phyloP scores from a whole-genome alignment of 1,140 invertebrate genomes.

The Caenorhabditis tropicalis region DNA sequence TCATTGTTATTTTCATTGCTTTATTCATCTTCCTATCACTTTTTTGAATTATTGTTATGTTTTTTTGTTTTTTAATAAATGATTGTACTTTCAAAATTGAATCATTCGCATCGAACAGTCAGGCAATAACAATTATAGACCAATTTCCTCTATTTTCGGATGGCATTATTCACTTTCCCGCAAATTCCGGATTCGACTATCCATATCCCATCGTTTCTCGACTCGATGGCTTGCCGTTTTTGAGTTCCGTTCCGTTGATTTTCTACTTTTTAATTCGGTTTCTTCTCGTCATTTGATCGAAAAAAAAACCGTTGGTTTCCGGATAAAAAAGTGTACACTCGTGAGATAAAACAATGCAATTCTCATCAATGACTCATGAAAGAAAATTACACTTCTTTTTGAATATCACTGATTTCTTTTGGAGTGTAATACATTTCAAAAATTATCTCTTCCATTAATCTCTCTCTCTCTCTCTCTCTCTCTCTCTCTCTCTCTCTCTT shows the following conservation, averaged over 20 bases:
- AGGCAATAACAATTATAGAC: not conserved
- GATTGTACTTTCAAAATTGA: not conserved
- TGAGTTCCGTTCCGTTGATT: not conserved
- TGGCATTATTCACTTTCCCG: constrained; percentile 25
- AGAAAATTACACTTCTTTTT: constrained; percentile 29
- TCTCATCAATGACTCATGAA: not conserved
- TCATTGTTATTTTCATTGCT: not conserved
- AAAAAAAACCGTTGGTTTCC: not conserved
- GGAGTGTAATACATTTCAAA: constrained; percentile 1
- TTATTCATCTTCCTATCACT: not conserved
- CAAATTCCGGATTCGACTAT: not conserved
- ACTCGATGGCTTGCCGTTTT: not conserved
- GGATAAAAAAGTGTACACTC: not conserved
- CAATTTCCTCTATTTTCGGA: not conserved
- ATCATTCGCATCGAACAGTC: not conserved
- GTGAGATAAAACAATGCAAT: no score
- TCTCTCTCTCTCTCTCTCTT: not conserved
- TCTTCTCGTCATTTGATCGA: not conserved
- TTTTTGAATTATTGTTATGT: not conserved
- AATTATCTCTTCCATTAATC: not conserved
- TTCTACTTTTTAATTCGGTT: not conserved
- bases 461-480: not conserved
- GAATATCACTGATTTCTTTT: constrained; percentile 11
- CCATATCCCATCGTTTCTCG: not conserved
- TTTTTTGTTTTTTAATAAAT: not conserved